Base-by-base conservation (phyloP, 2,113 vertebrate genomes). In the Meleagris gallopavo region DNA sequence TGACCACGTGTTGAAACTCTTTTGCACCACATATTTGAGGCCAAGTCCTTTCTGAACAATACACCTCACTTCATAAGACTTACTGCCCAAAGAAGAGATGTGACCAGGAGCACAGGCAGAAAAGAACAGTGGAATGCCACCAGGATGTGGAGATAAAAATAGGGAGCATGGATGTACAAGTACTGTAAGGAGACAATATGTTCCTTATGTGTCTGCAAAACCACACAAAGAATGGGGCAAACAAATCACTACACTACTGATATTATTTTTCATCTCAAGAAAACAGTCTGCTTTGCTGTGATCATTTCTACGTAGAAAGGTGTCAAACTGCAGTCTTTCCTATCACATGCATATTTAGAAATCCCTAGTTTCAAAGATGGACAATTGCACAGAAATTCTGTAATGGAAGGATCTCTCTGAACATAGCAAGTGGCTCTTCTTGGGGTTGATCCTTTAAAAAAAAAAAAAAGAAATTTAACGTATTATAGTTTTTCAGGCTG, bases 301-400 rank as follows among this genome's bases (percentile, higher is more conserved):
- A 74, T 80, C 78, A 46, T 60, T 88, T 83, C 75, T 62, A n/a
- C 17, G 0, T 72, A 86, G 36, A 76, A 73, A 2, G 9, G 62
- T 38, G 21, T 83, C 72, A 62, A 76, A 89, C 22, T 82, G 60
- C 61, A 61, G 21, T 61, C 45, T 72, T 57, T 64, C 41, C 54
- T 80, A 40, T 50, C 64, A 80, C 45, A 14, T 17, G 52, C 27
- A 20, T 36, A 61, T 30, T 73, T 62, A n/a, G 46, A 52, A 95
- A 46, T 92, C 81, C 83, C 77, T 64, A 75, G 46, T 69, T 85
- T 86, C n/a, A 94, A 71, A 43, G 13, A 22, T 66, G 81, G 40
- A 75, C 38, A 94, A 72, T n/a, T 72, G 32, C 7, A 8, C 36
- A 90, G 48, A 91, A 92, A 55, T 77, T 48, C 41, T 65, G 22